A percentile compares a stretch with the other conserved stretches of the same genome.
Conservation (phyloP, 2,888 invertebrate species). For the Standfussiana lucernea region DNA sequence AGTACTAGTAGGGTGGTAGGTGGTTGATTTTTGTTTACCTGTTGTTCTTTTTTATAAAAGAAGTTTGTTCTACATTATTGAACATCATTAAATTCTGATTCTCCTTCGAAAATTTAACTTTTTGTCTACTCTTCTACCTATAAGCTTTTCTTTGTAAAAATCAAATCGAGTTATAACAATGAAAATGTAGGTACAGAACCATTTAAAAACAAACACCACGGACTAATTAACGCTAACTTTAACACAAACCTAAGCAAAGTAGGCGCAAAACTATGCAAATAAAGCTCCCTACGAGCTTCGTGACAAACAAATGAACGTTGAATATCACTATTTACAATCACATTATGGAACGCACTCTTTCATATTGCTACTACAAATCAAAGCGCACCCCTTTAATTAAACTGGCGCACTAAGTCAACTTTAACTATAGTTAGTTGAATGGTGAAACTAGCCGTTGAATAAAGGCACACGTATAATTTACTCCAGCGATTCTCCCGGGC, state of each 20-base stretch:
- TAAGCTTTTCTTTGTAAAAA: not conserved
- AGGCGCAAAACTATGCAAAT: conserved; percentile 43
- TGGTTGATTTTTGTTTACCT: too few relatives aligned
- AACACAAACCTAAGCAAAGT: conserved; percentile 18
- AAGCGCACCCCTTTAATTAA: conserved; percentile 88
- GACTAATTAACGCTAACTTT: conserved; percentile 23
- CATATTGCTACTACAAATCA: conserved; percentile 85
- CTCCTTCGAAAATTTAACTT: not conserved
- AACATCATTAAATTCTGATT: not conserved
- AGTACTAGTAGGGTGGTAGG: too few relatives aligned
- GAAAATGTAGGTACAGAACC: not conserved
- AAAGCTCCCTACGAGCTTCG: conserved; percentile 39
- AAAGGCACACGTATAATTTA: conserved; percentile 83
- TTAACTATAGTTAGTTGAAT: conserved; percentile 78
- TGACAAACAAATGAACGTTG: conserved; percentile 55
- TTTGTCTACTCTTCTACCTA: not conserved
- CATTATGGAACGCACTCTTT: conserved; percentile 76
- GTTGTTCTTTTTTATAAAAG: too few relatives aligned
- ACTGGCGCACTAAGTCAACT: conserved; percentile 86
- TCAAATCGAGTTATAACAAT: not conserved
- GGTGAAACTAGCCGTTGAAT: conserved; percentile 79
- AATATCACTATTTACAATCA: conserved; percentile 72
- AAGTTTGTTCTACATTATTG: not conserved
- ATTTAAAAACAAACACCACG: not conserved
- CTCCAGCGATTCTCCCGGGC: conserved; percentile 76